phyloP scores from a whole-genome alignment of 2,888 invertebrate species.

The Tenthredo scrophulariae region DNA sequence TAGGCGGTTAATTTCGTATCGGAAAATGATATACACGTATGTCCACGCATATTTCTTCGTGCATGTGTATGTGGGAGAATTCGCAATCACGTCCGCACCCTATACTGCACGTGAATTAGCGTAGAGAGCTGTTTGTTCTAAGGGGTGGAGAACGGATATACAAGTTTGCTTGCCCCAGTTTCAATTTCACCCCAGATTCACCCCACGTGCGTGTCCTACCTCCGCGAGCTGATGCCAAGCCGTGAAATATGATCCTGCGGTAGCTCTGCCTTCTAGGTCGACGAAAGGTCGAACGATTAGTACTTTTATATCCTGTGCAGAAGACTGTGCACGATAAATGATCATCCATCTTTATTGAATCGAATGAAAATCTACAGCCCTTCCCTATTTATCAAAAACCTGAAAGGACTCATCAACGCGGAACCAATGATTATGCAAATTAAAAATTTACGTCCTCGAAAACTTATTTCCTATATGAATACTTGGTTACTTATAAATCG shows the following conservation, averaged over 20 bases:
- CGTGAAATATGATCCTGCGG: slow-evolving; percentile 39
- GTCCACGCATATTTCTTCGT: neutral
- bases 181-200: slow-evolving; percentile 9
- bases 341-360: slow-evolving; percentile 37
- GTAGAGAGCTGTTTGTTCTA: neutral
- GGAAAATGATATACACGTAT: neutral
- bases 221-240: neutral
- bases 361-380: neutral
- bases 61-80: neutral
- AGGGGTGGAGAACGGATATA: neutral
- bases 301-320: neutral
- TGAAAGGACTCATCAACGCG: neutral
- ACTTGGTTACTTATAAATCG: neutral
- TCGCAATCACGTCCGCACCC: slow-evolving; percentile 35
- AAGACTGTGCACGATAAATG: neutral
- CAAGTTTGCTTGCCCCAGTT: slow-evolving; percentile 42
- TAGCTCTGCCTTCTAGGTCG: neutral
- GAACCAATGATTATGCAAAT: neutral
- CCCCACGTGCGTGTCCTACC: slow-evolving; percentile 28
- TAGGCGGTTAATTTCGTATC: neutral
- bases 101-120: neutral
- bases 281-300: slow-evolving; percentile 40
- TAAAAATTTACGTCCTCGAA: neutral
- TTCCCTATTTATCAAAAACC: neutral
- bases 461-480: neutral